Percentiles rank a stretch among this genome's conserved stretches.
Evolutionary conservation across 1,140 invertebrate species (phyloP).

Genomic region (Helicorthomorpha holstii): DNA sequence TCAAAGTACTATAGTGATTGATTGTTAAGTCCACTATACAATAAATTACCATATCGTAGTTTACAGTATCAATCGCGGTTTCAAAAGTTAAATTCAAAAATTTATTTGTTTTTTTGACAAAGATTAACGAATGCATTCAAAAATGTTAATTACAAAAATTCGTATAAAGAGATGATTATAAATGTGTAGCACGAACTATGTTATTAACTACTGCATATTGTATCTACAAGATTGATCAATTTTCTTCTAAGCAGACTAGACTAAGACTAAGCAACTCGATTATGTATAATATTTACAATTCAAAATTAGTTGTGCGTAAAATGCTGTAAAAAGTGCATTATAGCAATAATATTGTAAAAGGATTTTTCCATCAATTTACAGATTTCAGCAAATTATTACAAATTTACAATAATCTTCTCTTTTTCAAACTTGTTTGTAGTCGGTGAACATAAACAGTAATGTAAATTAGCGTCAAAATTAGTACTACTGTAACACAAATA

Average conservation of each 20-base stretch:
- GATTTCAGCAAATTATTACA: not conserved
- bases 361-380: not conserved
- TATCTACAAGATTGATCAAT: too few relatives aligned
- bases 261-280: not conserved
- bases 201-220: too few relatives aligned
- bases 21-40: too few relatives aligned
- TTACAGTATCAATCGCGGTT: too few relatives aligned
- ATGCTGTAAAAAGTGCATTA: not conserved
- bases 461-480: not conserved
- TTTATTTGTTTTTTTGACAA: too few relatives aligned
- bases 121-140: too few relatives aligned
- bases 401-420: not conserved
- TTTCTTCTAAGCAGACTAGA: not conserved
- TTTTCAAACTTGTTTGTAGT: not conserved
- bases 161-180: too few relatives aligned
- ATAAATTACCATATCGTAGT: too few relatives aligned
- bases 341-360: not conserved
- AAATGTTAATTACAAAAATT: too few relatives aligned
- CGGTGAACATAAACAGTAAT: not conserved
- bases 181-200: too few relatives aligned
- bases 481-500: slow-evolving; percentile 3
- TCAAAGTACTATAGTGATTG: too few relatives aligned
- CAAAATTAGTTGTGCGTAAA: not conserved
- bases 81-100: too few relatives aligned
- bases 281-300: not conserved